Conservation (phyloP, 2,888 invertebrate genomes). For the Agrochola lychnidis region DNA sequence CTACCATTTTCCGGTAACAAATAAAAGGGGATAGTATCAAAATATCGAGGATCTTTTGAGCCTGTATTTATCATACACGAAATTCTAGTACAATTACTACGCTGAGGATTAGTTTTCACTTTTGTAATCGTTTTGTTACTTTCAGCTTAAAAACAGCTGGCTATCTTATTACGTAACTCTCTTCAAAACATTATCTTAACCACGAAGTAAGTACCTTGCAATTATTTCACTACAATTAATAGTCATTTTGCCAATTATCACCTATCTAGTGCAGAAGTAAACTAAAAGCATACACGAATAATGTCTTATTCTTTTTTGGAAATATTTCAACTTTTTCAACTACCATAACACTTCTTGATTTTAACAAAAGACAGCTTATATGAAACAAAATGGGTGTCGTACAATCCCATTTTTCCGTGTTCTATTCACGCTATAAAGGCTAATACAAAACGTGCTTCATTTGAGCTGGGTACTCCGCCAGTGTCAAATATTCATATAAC, state of each 20-base stretch:
- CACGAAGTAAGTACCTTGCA: not conserved
- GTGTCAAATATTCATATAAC: constrained; percentile 52
- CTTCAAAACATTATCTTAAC: not conserved
- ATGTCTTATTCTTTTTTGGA: not conserved
- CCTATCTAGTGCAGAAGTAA: not conserved
- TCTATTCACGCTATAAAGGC: constrained; percentile 54
- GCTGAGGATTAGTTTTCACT: not conserved
- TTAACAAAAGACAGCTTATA: not conserved
- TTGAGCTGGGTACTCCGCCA: constrained; percentile 38
- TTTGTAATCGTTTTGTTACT: not conserved
- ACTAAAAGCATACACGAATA: not conserved
- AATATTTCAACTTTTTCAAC: too few relatives aligned
- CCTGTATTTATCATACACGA: not conserved
- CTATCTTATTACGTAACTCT: not conserved
- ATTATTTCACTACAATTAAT: not conserved
- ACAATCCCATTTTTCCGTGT: constrained; percentile 42
- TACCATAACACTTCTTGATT: not conserved
- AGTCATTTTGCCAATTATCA: not conserved
- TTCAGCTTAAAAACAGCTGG: too few relatives aligned
- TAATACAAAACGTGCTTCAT: constrained; percentile 68
- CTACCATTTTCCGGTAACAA: not conserved
- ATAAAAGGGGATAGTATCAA: not conserved
- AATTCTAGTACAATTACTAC: not conserved
- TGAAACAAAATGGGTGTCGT: constrained; percentile 15
- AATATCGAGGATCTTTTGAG: not conserved